Conservation (phyloP, 2,797 vertebrate species). For the Betta splendens region DNA sequence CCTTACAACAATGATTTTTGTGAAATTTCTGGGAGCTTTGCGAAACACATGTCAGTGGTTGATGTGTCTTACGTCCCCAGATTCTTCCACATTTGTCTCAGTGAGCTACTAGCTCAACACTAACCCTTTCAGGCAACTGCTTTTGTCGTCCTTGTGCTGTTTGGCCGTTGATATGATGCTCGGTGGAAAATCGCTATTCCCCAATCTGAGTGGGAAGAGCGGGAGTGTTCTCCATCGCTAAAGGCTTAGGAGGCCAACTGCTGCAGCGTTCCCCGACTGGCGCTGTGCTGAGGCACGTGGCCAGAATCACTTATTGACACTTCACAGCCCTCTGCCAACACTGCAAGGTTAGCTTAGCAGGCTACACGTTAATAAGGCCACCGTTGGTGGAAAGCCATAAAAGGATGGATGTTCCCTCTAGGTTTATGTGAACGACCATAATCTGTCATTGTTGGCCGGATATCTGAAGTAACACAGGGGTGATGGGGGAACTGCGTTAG, state of each 20-base stretch:
- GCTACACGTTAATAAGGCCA: slow-evolving; percentile 21
- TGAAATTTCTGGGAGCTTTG: slow-evolving; percentile 15
- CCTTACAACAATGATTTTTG: not conserved
- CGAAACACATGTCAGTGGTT: slow-evolving; percentile 9
- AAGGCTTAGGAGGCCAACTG: slow-evolving; percentile 60
- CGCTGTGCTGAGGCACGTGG: slow-evolving; percentile 35
- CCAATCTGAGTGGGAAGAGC: slow-evolving; percentile 46
- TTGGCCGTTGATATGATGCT: slow-evolving; percentile 63
- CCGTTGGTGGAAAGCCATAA: slow-evolving; percentile 28
- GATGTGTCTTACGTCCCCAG: slow-evolving; percentile 23
- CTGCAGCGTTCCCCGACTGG: slow-evolving; percentile 38
- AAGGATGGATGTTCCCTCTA: slow-evolving; percentile 26
- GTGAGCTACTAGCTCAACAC: slow-evolving; percentile 55
- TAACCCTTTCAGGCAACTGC: slow-evolving; percentile 38
- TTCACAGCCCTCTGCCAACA: slow-evolving; percentile 61
- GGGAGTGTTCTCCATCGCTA: slow-evolving; percentile 45
- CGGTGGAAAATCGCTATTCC: slow-evolving; percentile 60
- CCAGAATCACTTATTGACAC: slow-evolving; percentile 66
- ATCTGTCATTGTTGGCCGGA: slow-evolving; percentile 10
- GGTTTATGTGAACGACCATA: slow-evolving; percentile 29
- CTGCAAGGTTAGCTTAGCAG: slow-evolving; percentile 35
- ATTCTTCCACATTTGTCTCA: slow-evolving; percentile 48
- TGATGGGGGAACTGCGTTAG: not conserved
- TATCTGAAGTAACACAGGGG: not conserved
- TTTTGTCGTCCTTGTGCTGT: slow-evolving; percentile 56